These are phyloP conservation scores for Actinostola sp. DNA, from an alignment of 92 coral and sea anemone species.

Conservation along the genomic window DNA sequence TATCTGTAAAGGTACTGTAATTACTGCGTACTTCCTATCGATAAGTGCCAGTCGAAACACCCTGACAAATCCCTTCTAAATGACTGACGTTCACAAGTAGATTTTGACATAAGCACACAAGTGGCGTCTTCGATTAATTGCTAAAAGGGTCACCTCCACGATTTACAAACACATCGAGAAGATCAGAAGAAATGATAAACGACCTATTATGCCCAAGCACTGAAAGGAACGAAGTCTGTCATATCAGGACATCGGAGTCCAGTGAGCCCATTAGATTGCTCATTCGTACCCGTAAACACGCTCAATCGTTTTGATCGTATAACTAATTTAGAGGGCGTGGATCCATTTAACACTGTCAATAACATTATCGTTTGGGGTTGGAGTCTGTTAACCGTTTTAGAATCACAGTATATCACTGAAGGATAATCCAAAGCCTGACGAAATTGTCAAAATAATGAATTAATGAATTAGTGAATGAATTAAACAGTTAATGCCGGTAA, in stretches of 20 bases:
- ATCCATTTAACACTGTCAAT: slow-evolving; percentile 35
- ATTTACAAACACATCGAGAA: slow-evolving; percentile 8
- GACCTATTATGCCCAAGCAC: slow-evolving; percentile 1
- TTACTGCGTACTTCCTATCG: slow-evolving; percentile 10
- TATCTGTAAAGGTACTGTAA: not conserved
- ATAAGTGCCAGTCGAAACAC: slow-evolving; percentile 17
- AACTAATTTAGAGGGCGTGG: slow-evolving; percentile 24
- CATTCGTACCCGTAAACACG: not conserved
- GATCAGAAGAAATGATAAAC: slow-evolving; percentile 16
- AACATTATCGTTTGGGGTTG: slow-evolving; percentile 1
- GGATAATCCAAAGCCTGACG: no score
- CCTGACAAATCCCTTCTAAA: slow-evolving; percentile 15
- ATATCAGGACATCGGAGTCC: not conserved
- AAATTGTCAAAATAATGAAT: no score
- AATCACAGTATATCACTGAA: no score
- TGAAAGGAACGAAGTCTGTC: slow-evolving; percentile 21
- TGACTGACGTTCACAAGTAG: slow-evolving; percentile 23
- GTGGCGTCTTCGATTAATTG: slow-evolving; percentile 18
- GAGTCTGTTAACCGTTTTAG: slow-evolving; percentile 8
- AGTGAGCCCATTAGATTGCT: slow-evolving; percentile 2
- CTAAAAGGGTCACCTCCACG: slow-evolving; percentile 25
- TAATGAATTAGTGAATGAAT: no score
- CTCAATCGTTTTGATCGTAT: slow-evolving; percentile 1
- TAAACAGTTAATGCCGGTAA: no score
- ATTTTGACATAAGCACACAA: slow-evolving; percentile 11